These are phyloP conservation scores for Bellardia pandia DNA, from an alignment of 2,888 invertebrate genomes.

Conservation along the genomic window DNA sequence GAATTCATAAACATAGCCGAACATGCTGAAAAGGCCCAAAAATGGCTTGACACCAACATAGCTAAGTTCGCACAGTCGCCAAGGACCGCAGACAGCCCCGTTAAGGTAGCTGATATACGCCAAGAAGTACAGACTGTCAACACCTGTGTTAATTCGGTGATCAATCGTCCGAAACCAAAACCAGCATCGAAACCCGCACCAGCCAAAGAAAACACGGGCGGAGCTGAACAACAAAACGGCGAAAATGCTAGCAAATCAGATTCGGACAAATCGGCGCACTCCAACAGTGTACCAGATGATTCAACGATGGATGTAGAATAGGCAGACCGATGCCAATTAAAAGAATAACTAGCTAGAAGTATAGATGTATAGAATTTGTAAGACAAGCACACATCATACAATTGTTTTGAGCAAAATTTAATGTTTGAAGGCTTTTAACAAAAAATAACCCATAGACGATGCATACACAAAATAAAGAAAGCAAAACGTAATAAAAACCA, in stretches of 20 bases:
- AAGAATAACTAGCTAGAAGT: slow-evolving; percentile 51
- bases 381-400: slow-evolving; percentile 59
- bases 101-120: slow-evolving; percentile 91
- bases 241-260: slow-evolving; percentile 72
- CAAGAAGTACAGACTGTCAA: slow-evolving; percentile 88
- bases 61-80: slow-evolving; percentile 87
- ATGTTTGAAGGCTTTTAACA: slow-evolving; percentile 51
- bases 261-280: slow-evolving; percentile 71
- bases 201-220: slow-evolving; percentile 78
- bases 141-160: slow-evolving; percentile 88
- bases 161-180: slow-evolving; percentile 96
- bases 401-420: slow-evolving; percentile 59
- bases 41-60: slow-evolving; percentile 93
- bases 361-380: slow-evolving; percentile 64
- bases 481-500: slow-evolving; percentile 13
- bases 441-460: slow-evolving; percentile 46
- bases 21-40: slow-evolving; percentile 88
- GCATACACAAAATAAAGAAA: slow-evolving; percentile 41
- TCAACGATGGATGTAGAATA: slow-evolving; percentile 83
- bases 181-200: slow-evolving; percentile 84
- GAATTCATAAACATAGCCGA: slow-evolving; percentile 92
- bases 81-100: slow-evolving; percentile 89
- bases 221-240: slow-evolving; percentile 78
- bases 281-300: slow-evolving; percentile 77
- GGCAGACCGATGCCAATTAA: slow-evolving; percentile 37